These are phyloP conservation scores for Brachypteracias leptosomus DNA, from an alignment of 2,113 vertebrate species.

Conservation along the genomic window DNA sequence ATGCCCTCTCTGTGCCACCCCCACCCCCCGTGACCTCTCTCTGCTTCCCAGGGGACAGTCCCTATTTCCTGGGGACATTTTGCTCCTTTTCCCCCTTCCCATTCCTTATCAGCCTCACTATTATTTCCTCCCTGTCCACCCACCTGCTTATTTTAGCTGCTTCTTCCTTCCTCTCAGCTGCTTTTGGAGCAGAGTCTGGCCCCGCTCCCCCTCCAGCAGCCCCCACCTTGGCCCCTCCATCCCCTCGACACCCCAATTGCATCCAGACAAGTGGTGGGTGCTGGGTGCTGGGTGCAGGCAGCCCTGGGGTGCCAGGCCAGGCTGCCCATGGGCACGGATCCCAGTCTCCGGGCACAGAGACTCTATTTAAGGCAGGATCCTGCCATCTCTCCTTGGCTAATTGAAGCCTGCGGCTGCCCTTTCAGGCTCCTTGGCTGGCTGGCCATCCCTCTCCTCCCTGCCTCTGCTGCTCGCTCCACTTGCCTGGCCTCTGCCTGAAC, in stretches of 20 bases:
- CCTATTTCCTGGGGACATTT: conserved; percentile 28
- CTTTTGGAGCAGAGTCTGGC: neutral
- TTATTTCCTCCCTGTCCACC: conserved; percentile 59
- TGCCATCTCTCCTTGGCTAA: neutral
- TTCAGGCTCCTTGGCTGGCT: neutral
- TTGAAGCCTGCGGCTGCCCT: conserved; percentile 27
- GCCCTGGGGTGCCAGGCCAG: neutral
- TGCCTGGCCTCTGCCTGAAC: conserved; percentile 38
- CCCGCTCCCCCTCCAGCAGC: neutral
- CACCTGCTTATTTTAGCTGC: conserved; percentile 64
- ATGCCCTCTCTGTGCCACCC: neutral
- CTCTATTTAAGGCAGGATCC: conserved; percentile 32
- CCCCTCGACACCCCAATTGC: rapidly evolving
- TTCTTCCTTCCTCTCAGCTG: conserved; percentile 60
- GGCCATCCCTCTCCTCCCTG: neutral
- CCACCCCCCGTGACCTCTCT: neutral
- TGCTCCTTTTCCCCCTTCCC: neutral
- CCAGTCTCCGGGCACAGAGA: neutral
- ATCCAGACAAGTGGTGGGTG: neutral
- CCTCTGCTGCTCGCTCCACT: neutral
- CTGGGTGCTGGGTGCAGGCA: neutral
- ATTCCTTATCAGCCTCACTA: neutral
- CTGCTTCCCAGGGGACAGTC: neutral
- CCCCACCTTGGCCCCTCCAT: neutral
- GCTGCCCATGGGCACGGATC: neutral